Percentiles rank a stretch among this genome's conserved stretches.
Conservation (phyloP, 2,888 invertebrate genomes). For the Malacosoma neustria region DNA sequence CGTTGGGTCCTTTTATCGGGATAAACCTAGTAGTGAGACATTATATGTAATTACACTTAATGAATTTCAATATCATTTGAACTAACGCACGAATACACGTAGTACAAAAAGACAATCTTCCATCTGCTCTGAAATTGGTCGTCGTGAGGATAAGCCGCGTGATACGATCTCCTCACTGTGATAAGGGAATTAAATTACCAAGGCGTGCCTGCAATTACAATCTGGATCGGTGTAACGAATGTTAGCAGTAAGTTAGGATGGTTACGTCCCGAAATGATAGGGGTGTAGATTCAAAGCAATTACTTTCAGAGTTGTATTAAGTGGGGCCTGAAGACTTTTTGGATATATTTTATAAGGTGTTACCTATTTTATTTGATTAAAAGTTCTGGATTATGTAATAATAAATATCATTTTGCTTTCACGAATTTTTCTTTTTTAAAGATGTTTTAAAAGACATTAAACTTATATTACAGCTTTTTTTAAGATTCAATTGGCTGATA, state of each 20-base stretch:
- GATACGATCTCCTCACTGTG: conserved; percentile 37
- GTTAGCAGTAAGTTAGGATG: not conserved
- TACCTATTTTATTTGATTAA: too few relatives aligned
- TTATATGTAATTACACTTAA: too few relatives aligned
- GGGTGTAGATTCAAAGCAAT: not conserved
- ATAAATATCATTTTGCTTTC: too few relatives aligned
- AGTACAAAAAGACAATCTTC: conserved; percentile 5
- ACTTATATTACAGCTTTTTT: too few relatives aligned
- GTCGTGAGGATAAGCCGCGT: conserved; percentile 29
- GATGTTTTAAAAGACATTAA: too few relatives aligned
- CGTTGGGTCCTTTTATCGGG: too few relatives aligned
- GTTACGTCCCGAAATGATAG: not conserved
- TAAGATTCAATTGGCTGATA: too few relatives aligned
- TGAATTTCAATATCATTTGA: not conserved
- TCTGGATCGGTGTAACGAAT: conserved; percentile 1
- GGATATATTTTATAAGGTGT: too few relatives aligned
- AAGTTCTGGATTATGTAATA: too few relatives aligned
- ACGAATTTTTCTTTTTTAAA: too few relatives aligned
- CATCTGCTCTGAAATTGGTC: conserved; percentile 5
- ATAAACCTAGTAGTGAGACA: too few relatives aligned
- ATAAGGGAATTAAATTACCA: conserved; percentile 57
- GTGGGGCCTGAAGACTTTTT: too few relatives aligned
- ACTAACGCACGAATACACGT: conserved; percentile 1
- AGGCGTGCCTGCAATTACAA: conserved; percentile 40
- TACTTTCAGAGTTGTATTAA: not conserved